Conservation (phyloP, 2,113 vertebrate genomes). For the Dicrurus megarhynchus region DNA sequence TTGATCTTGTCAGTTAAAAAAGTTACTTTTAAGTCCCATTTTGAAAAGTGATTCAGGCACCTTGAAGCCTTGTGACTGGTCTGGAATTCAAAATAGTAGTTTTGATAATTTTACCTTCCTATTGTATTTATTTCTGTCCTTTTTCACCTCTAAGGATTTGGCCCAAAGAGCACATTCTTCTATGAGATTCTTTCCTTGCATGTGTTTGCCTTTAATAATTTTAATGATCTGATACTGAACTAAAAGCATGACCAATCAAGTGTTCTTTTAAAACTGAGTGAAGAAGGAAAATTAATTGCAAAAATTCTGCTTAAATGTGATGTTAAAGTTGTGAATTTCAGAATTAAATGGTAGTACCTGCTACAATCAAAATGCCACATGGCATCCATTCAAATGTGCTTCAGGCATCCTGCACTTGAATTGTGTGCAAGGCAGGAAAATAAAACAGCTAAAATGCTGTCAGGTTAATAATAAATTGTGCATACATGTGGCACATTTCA, state of each 20-base stretch:
- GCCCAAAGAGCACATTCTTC: background rate
- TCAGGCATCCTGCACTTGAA: conserved; percentile 25
- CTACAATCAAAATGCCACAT: conserved; percentile 37
- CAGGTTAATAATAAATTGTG: conserved; percentile 60
- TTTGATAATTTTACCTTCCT: background rate
- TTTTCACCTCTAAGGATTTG: background rate
- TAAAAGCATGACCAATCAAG: background rate
- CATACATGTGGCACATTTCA: conserved; percentile 61
- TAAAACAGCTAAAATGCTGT: conserved; percentile 33
- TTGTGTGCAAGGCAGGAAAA: background rate
- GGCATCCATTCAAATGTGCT: conserved; percentile 37
- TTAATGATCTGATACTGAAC: background rate
- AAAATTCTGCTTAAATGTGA: background rate
- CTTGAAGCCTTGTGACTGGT: background rate
- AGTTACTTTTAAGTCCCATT: background rate
- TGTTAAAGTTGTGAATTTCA: conserved; percentile 32
- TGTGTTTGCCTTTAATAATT: background rate
- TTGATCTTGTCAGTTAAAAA: background rate
- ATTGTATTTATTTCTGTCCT: background rate
- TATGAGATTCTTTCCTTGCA: background rate
- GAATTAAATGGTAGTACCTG: conserved; percentile 37
- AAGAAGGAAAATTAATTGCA: background rate
- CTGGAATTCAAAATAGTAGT: background rate
- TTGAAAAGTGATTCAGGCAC: background rate
- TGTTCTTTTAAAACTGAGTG: background rate